Evolutionary conservation across 2,113 vertebrate species (phyloP), one percentile per base, ranked within the genome.

Genomic region (Xerus inauris): DNA sequence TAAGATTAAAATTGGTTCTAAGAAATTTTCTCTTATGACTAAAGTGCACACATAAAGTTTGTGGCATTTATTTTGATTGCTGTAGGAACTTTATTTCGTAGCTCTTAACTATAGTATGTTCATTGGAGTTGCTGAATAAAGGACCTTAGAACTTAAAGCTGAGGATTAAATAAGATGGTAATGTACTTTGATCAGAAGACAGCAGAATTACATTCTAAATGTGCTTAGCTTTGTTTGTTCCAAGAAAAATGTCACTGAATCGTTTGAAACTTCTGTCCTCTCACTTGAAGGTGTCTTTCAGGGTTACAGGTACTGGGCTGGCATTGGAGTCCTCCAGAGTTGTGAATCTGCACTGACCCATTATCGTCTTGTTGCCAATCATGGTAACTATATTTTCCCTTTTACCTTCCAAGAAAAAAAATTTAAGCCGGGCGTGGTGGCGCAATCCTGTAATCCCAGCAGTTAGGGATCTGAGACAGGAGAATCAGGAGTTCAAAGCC

Each of bases 251-350:
- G n/a, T 51, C 79, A 2, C 8, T 71, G 28, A 57, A 75, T 28
- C 11, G 5, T 16, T 0, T 83, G 77, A 47, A 76, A 32, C 28
- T 79, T 11, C 51, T 0, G 0, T 28, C 26, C 81, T 11, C 87
- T 67, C 38, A 97, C 59, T 16, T 76, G 16, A 83, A 42, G 24
- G 20, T 97, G 32, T 96, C 79, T 97, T 98, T 45, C 94, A 99
- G 99, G 99, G 99, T 81, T 99, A 99, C 98, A 98, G 99, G 6
- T 99, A 99, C 98, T 99, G 99, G 99, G 99, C 99, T 82, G 99
- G 99, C 47, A 99, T 99, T 30, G 99, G 99, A 49, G 99, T 99
- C 91, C 99, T 99, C 75, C 99, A 99, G 93, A 99, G 99, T 87
- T 99, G 99, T 95, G 99, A 99, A 98, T 99, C 99, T 32, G 99